Percentiles rank a stretch among this genome's conserved stretches.
Evolutionary conservation across 2,113 vertebrate species (phyloP).

Genomic region (Trogon surrucura): DNA sequence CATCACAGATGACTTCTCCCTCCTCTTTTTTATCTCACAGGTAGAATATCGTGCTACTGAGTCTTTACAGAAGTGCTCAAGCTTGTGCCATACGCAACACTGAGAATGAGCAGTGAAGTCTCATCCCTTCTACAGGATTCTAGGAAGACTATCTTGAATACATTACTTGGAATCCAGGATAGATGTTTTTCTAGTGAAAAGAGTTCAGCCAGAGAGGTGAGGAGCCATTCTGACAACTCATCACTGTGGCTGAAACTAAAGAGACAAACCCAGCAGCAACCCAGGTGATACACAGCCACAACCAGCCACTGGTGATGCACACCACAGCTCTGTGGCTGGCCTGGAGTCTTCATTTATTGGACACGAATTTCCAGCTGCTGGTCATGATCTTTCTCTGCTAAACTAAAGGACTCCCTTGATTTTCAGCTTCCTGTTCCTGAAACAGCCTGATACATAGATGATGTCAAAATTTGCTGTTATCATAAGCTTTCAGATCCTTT

Average conservation of each 20-base stretch:
- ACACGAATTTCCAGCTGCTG: neutral
- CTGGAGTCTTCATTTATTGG: neutral
- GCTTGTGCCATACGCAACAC: neutral
- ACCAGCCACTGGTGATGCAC: neutral
- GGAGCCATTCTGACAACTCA: neutral
- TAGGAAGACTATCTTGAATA: neutral
- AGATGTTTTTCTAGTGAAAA: neutral
- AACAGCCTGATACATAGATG: neutral
- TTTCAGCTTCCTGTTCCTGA: neutral
- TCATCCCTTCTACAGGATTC: neutral
- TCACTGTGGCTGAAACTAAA: neutral
- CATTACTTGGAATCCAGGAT: neutral
- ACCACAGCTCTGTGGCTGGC: neutral
- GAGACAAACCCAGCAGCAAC: neutral
- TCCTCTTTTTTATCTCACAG: neutral
- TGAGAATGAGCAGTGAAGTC: neutral
- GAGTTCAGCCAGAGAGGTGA: neutral
- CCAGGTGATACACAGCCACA: neutral
- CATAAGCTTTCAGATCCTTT: neutral
- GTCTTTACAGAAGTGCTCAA: neutral
- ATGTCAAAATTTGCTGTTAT: neutral
- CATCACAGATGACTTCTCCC: neutral
- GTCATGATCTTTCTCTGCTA: neutral
- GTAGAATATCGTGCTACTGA: neutral
- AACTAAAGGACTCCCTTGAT: neutral